Evolutionary conservation across 1,140 invertebrate genomes (phyloP).

Genomic region (Brachionus rotundiformis): DNA sequence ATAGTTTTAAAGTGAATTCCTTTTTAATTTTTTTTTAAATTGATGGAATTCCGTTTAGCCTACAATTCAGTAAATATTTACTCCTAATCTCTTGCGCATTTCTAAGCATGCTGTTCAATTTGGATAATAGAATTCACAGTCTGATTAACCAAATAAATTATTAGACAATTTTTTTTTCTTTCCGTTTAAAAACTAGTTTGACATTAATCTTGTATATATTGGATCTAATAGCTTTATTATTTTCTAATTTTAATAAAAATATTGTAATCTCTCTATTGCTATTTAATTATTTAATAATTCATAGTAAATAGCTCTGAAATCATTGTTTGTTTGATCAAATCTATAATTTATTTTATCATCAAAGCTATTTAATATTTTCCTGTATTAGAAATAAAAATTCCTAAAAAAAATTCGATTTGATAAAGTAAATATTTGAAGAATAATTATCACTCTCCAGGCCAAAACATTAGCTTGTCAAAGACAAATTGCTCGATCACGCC

Average conservation of each 20-base stretch:
- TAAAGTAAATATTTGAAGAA: neutral
- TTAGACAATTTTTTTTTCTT: no score
- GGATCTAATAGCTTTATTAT: neutral
- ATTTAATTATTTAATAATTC: neutral
- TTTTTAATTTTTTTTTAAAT: constrained; percentile 4
- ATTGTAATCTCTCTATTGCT: neutral
- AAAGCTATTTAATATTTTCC: neutral
- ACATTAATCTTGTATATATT: neutral
- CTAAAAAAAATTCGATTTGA: neutral
- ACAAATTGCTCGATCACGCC: neutral
- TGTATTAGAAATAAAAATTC: neutral
- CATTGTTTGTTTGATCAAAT: neutral
- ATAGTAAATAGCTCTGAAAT: neutral
- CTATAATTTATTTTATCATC: neutral
- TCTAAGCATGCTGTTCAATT: neutral
- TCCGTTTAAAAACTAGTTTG: neutral
- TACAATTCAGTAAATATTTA: neutral
- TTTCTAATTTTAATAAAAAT: neutral
- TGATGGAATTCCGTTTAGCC: constrained; percentile 11
- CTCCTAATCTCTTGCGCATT: neutral
- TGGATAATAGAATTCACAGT: neutral
- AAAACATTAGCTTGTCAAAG: neutral
- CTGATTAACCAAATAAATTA: neutral
- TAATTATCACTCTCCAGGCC: neutral
- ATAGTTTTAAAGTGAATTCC: neutral